A percentile compares a stretch with the other conserved stretches of the same genome.
phyloP scores from a whole-genome alignment of 1,140 invertebrate genomes.

The Matsumurasca onukii region DNA sequence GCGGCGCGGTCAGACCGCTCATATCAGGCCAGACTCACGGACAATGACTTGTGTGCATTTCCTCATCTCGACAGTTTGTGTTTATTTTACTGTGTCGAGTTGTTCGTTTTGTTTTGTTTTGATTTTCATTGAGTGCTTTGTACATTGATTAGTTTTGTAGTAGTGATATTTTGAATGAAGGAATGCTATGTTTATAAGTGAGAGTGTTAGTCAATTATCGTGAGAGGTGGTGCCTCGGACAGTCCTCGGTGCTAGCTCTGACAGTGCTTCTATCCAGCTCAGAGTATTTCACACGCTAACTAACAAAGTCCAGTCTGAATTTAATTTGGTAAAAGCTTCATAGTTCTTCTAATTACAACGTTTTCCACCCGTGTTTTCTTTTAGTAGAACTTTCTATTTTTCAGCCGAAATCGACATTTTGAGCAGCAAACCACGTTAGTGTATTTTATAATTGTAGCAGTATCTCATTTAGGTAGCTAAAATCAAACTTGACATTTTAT shows the following conservation, averaged over 20 bases:
- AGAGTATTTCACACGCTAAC: conserved; percentile 24
- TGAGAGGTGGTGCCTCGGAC: neutral
- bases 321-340: too few species aligned
- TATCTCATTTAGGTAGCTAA: too few species aligned
- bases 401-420: neutral
- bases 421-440: too few species aligned
- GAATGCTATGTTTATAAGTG: conserved; percentile 14
- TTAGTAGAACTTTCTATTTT: neutral
- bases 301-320: too few species aligned
- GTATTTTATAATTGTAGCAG: too few species aligned
- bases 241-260: neutral
- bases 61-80: neutral
- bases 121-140: conserved; percentile 18
- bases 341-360: too few species aligned
- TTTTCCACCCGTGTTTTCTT: too few species aligned
- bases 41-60: neutral
- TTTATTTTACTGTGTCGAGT: conserved; percentile 8
- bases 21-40: conserved; percentile 3
- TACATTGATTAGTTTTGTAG: conserved; percentile 14
- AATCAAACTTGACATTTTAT: too few species aligned
- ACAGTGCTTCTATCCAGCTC: conserved; percentile 4
- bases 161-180: conserved; percentile 21
- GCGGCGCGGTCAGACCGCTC: neutral
- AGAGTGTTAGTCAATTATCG: conserved; percentile 16
- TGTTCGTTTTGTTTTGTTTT: neutral